phyloP scores from a whole-genome alignment of 53 echinoderm and acorn worm species.

The Henricia sp. region DNA sequence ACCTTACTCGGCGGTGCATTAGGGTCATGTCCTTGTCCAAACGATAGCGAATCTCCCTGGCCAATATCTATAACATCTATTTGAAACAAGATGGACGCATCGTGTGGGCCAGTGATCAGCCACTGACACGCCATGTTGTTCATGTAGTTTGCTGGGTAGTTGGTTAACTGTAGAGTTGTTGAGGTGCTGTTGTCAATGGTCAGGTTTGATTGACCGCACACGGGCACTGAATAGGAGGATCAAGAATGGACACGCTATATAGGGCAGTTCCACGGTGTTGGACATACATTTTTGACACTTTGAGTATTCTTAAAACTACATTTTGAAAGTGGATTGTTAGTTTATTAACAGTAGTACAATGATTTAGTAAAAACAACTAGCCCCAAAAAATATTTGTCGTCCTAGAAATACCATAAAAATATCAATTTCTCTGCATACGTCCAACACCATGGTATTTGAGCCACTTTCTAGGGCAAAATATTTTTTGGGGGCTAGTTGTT shows the following conservation, averaged over 20 bases:
- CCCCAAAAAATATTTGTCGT: no score
- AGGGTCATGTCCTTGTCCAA: slow-evolving; percentile 17
- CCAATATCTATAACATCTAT: not conserved
- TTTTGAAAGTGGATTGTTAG: no score
- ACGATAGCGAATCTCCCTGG: not conserved
- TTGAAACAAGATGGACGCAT: slow-evolving; percentile 26
- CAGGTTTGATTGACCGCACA: slow-evolving; percentile 32
- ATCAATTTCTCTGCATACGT: no score
- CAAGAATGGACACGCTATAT: not conserved
- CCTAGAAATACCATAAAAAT: no score
- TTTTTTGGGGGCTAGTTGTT: no score
- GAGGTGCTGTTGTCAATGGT: not conserved
- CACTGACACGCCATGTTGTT: slow-evolving; percentile 27
- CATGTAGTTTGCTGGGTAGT: slow-evolving; percentile 10
- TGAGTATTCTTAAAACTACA: no score
- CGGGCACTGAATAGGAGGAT: not conserved
- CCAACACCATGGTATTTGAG: no score
- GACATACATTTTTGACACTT: no score
- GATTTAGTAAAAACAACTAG: no score
- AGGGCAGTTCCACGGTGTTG: no score
- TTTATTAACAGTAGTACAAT: no score
- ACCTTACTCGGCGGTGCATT: not conserved
- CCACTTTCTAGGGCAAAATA: no score
- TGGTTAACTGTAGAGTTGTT: slow-evolving; percentile 1
- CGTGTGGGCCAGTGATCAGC: slow-evolving; percentile 15